These are phyloP conservation scores for Coluber constrictor DNA, from an alignment of 2,797 vertebrate species.

Conservation along the genomic window DNA sequence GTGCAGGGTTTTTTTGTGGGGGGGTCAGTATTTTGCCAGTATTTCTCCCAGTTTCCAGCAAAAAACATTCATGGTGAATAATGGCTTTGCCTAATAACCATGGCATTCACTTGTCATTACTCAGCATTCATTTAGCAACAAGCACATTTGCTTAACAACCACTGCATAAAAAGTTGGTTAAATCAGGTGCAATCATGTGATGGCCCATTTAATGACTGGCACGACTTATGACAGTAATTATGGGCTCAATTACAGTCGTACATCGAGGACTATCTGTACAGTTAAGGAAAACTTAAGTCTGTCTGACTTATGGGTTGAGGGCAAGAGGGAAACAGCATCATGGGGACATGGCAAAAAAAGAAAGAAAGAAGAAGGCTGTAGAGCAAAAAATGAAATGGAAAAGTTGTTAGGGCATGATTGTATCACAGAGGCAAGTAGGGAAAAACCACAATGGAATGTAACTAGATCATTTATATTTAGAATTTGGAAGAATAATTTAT, in stretches of 20 bases:
- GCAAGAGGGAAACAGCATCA: not conserved
- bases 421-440: not conserved
- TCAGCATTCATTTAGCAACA: not conserved
- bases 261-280: not conserved
- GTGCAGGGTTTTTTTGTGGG: not conserved
- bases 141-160: not conserved
- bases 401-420: not conserved
- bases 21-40: not conserved
- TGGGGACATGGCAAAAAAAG: not conserved
- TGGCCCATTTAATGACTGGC: not conserved
- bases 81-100: not conserved
- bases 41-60: not conserved
- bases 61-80: not conserved
- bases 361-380: not conserved
- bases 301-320: not conserved
- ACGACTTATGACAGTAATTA: not conserved
- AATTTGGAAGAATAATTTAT: not conserved
- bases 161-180: not conserved
- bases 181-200: not conserved
- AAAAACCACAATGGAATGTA: not conserved
- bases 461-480: not conserved
- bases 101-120: not conserved
- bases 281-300: not conserved
- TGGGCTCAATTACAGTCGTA: not conserved
- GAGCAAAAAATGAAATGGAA: not conserved